A percentile compares a stretch with the other conserved stretches of the same genome.
These are phyloP conservation scores for Mallateleia sp. DNA, from an alignment of 2,888 invertebrate genomes.

Conservation along the genomic window DNA sequence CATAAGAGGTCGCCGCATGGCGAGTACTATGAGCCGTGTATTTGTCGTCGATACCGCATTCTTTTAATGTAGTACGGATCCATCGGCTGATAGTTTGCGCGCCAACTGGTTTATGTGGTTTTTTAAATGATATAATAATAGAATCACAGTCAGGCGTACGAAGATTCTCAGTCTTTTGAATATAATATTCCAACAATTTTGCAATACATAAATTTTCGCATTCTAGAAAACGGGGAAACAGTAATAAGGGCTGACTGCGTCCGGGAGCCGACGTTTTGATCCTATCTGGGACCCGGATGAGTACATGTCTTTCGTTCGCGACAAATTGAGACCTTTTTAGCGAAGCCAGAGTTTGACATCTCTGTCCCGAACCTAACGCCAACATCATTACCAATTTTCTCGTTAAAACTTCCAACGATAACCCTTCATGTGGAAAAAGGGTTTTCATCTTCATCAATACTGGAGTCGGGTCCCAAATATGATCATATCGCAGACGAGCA, in stretches of 20 bases:
- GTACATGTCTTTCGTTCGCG: slow-evolving; percentile 6
- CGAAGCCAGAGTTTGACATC: too few species aligned
- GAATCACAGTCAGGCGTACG: slow-evolving; percentile 6
- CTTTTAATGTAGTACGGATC: too few species aligned
- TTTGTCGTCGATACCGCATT: too few species aligned
- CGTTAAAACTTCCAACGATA: slow-evolving; percentile 17
- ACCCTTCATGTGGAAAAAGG: not conserved
- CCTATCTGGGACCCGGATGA: slow-evolving; percentile 50
- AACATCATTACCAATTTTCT: slow-evolving; percentile 73
- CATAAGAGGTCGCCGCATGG: too few species aligned
- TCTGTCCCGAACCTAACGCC: too few species aligned
- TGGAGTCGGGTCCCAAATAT: slow-evolving; percentile 78
- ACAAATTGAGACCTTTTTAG: slow-evolving; percentile 62
- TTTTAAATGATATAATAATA: slow-evolving; percentile 46
- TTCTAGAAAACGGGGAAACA: slow-evolving; percentile 33
- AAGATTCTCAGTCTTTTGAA: slow-evolving; percentile 23
- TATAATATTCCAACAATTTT: slow-evolving; percentile 4
- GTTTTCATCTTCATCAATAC: slow-evolving; percentile 70
- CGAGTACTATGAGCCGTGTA: too few species aligned
- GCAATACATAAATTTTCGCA: slow-evolving; percentile 52
- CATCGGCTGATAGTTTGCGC: too few species aligned
- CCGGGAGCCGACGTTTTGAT: slow-evolving; percentile 29
- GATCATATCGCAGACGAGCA: slow-evolving; percentile 69
- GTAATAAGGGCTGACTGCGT: slow-evolving; percentile 40
- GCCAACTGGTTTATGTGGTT: too few species aligned